Evolutionary conservation across 2,797 vertebrate genomes (phyloP).

Genomic region (Cichlasoma orientale): DNA sequence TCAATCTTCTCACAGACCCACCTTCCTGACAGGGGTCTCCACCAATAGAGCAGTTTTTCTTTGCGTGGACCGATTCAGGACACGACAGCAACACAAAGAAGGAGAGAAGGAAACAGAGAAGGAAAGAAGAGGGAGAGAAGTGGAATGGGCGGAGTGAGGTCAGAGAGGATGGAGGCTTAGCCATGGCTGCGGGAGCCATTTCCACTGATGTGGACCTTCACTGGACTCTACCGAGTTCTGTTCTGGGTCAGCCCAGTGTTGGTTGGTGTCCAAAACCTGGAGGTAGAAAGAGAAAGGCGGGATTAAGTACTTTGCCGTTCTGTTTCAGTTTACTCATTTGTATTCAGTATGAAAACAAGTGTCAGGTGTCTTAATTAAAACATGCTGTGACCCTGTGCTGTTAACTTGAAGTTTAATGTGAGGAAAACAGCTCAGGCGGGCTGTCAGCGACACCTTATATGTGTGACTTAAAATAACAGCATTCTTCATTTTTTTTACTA

Average conservation of each 20-base stretch:
- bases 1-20: constrained; percentile 15
- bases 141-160: neutral
- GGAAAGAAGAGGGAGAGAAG: constrained; percentile 28
- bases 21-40: constrained; percentile 81
- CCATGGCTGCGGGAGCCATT: constrained; percentile 57
- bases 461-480: neutral
- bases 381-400: neutral
- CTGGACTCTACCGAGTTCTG: constrained; percentile 38
- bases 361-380: neutral
- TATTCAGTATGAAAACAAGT: neutral
- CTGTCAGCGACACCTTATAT: neutral
- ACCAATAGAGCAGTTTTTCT: constrained; percentile 71
- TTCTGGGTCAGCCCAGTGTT: constrained; percentile 6
- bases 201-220: constrained; percentile 19
- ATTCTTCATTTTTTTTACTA: neutral
- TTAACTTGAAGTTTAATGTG: neutral
- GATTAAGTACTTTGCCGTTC: neutral
- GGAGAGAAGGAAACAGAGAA: constrained; percentile 40
- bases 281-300: neutral
- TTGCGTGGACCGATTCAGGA: constrained; percentile 25
- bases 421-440: neutral
- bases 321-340: neutral
- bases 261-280: constrained; percentile 42
- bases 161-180: constrained; percentile 24
- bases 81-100: constrained; percentile 55